Evolutionary conservation across 2,113 vertebrate species (phyloP).

Genomic region (Gadus chalcogrammus): DNA sequence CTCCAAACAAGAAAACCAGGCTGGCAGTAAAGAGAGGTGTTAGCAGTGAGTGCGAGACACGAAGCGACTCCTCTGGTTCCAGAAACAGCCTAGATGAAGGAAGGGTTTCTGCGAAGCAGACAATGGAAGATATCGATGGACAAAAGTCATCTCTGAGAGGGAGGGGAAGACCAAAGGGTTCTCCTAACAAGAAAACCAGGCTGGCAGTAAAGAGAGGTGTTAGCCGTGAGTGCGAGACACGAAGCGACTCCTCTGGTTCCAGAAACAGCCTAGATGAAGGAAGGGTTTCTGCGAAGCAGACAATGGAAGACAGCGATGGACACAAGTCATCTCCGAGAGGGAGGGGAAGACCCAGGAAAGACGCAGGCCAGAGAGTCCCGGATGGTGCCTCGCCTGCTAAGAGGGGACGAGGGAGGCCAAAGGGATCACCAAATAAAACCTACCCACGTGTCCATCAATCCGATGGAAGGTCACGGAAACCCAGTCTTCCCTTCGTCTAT

Average conservation of each 20-base stretch:
- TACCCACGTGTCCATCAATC: not conserved
- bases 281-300: not conserved
- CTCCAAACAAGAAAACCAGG: conserved; percentile 29
- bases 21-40: not conserved
- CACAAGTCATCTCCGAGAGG: not conserved
- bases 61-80: not conserved
- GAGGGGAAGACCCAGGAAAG: conserved; percentile 24
- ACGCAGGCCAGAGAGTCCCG: not conserved
- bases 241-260: not conserved
- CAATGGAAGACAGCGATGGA: not conserved
- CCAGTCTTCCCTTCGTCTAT: conserved; percentile 1
- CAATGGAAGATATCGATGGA: not conserved
- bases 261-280: not conserved
- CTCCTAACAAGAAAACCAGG: conserved; percentile 29
- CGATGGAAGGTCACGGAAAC: conserved; percentile 24
- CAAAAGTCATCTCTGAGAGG: conserved; percentile 4
- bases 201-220: not conserved
- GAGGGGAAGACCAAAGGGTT: conserved; percentile 51
- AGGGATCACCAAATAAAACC: conserved; percentile 57
- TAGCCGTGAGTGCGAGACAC: conserved; percentile 15
- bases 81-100: not conserved
- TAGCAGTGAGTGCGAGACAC: conserved; percentile 16
- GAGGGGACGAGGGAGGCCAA: conserved; percentile 57
- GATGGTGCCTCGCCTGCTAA: conserved; percentile 18
- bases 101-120: not conserved